Percentiles rank a stretch among this genome's conserved stretches.
phyloP scores from a whole-genome alignment of 2,113 vertebrate genomes.

The Odontesthes bonariensis region DNA sequence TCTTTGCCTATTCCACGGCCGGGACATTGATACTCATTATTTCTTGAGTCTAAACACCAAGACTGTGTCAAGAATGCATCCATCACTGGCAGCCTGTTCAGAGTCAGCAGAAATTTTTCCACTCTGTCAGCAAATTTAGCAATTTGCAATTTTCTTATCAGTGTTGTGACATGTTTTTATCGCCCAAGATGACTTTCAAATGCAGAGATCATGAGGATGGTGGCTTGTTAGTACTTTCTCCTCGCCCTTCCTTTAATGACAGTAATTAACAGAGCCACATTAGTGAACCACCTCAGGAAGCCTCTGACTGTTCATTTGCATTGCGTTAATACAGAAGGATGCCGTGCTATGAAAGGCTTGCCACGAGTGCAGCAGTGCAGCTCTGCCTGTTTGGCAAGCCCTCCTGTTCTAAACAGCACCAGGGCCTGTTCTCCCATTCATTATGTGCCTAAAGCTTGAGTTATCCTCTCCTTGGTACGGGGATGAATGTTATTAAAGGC shows the following conservation, averaged over 20 bases:
- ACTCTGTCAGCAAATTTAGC: conserved; percentile 94
- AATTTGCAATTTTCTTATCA: conserved; percentile 94
- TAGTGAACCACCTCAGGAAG: conserved; percentile 90
- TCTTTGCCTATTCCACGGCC: conserved; percentile 97
- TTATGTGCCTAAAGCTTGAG: conserved; percentile 86
- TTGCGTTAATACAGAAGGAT: conserved; percentile 84
- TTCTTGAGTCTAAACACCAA: conserved; percentile 99
- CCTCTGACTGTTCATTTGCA: conserved; percentile 91
- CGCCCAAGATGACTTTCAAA: conserved; percentile 94
- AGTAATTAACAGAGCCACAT: conserved; percentile 95
- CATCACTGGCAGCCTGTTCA: conserved; percentile 86
- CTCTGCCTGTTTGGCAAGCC: conserved; percentile 70
- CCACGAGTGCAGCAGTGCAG: conserved; percentile 79
- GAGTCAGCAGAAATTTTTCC: conserved; percentile 88
- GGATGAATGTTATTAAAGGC: conserved; percentile 88
- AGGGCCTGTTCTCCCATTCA: conserved; percentile 82
- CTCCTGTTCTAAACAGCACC: conserved; percentile 73
- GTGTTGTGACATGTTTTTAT: conserved; percentile 94
- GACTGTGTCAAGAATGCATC: conserved; percentile 99
- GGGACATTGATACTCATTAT: conserved; percentile 99
- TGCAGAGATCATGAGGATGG: conserved; percentile 94
- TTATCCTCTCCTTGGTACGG: conserved; percentile 84
- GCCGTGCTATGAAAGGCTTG: conserved; percentile 85
- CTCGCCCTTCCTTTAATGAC: conserved; percentile 89
- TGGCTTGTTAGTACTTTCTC: conserved; percentile 89